phyloP scores from a whole-genome alignment of 2,113 vertebrate species.

The Sterrhoptilus dennistouni region DNA sequence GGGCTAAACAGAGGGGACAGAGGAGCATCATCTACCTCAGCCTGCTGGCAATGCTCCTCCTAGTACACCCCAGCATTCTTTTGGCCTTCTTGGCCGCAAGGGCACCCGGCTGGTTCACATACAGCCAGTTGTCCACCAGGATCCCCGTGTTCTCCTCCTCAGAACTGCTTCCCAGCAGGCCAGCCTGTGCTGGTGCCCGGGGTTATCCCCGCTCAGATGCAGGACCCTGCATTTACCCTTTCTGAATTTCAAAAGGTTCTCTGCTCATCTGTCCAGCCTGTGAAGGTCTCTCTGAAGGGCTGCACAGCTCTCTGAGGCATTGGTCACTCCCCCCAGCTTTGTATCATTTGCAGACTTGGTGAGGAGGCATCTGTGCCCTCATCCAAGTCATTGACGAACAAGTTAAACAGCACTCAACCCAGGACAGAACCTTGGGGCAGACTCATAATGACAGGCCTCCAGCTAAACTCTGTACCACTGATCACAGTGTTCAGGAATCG shows the following conservation, averaged over 20 bases:
- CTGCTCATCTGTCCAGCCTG: background rate
- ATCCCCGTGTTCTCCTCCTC: background rate
- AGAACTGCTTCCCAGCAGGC: background rate
- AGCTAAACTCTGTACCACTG: background rate
- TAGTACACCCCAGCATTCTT: no score
- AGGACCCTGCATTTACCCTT: background rate
- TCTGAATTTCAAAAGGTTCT: background rate
- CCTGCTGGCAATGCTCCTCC: background rate
- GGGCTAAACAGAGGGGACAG: background rate
- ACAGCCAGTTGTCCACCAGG: no score
- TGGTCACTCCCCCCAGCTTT: background rate
- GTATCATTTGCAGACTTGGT: no score
- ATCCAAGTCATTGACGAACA: background rate
- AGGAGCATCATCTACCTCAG: background rate
- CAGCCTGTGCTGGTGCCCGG: background rate
- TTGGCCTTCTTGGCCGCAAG: background rate
- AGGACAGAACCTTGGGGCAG: background rate
- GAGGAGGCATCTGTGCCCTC: background rate
- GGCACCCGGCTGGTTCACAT: background rate
- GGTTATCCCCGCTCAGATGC: background rate
- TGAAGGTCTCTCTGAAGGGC: background rate
- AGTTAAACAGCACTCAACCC: no score
- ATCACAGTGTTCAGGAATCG: background rate
- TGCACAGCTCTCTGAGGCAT: no score
- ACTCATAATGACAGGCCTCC: background rate